phyloP scores from a whole-genome alignment of 2,888 invertebrate species.

The Tricholauxania praeusta region DNA sequence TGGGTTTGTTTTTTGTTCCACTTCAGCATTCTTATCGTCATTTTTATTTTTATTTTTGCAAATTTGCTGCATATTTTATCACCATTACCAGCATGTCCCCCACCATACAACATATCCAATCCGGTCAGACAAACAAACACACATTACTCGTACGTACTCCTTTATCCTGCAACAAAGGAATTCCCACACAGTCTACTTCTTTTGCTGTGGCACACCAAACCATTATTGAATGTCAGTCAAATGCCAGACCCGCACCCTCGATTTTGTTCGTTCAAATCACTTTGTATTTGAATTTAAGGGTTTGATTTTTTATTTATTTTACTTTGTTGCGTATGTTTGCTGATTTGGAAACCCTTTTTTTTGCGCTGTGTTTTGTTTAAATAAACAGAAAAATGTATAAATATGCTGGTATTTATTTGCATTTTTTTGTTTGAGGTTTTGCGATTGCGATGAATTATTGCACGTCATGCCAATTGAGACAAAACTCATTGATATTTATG shows the following conservation, averaged over 20 bases:
- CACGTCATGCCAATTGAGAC: conserved; percentile 33
- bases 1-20: conserved; percentile 3
- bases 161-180: conserved; percentile 11
- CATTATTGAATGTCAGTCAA: conserved; percentile 33
- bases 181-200: conserved; percentile 11
- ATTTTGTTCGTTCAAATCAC: conserved; percentile 3
- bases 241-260: background rate
- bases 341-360: conserved; percentile 56
- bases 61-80: conserved; percentile 61
- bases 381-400: conserved; percentile 61
- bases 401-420: conserved; percentile 47
- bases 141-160: conserved; percentile 21
- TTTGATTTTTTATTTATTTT: background rate
- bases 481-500: conserved; percentile 58
- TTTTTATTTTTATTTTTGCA: conserved; percentile 30
- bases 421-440: conserved; percentile 25
- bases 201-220: conserved; percentile 4
- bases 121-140: conserved; percentile 23
- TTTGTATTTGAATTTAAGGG: conserved; percentile 24
- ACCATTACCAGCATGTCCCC: conserved; percentile 53
- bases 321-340: conserved; percentile 48
- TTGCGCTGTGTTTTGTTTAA: conserved; percentile 49
- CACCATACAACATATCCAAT: conserved; percentile 30
- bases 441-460: conserved; percentile 32
- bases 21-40: conserved; percentile 26